Percentiles rank a stretch among this genome's conserved stretches.
phyloP scores from a whole-genome alignment of 2,888 invertebrate species.

The Synergus gifuensis region DNA sequence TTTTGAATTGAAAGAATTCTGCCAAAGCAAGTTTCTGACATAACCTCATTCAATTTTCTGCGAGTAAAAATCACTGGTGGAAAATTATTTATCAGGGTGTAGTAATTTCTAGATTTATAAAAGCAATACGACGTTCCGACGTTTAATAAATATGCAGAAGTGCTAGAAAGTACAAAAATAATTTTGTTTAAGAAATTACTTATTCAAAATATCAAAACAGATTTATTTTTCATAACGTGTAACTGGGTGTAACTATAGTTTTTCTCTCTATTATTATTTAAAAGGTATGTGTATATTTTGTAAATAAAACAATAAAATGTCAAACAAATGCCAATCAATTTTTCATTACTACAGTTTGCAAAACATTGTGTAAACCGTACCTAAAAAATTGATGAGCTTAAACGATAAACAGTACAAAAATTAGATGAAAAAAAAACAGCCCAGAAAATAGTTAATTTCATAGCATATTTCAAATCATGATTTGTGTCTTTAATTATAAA shows the following conservation, averaged over 20 bases:
- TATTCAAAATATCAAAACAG: not conserved
- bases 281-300: not conserved
- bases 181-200: not conserved
- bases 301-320: not conserved
- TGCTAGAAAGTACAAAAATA: not conserved
- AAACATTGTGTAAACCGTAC: not conserved
- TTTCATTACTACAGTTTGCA: not conserved
- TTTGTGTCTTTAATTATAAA: not conserved
- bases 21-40: constrained; percentile 20
- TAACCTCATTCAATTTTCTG: constrained; percentile 6
- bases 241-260: too few relatives aligned
- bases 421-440: not conserved
- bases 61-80: not conserved
- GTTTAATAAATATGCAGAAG: not conserved
- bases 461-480: not conserved
- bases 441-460: not conserved
- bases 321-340: not conserved
- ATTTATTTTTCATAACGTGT: too few relatives aligned
- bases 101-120: not conserved
- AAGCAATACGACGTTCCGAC: not conserved
- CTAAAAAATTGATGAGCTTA: not conserved
- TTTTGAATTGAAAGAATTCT: not conserved
- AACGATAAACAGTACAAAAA: not conserved
- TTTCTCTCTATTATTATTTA: not conserved
- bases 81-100: not conserved